These are phyloP conservation scores for Sinhomidia bicolor DNA, from an alignment of 2,888 invertebrate genomes.

Conservation along the genomic window DNA sequence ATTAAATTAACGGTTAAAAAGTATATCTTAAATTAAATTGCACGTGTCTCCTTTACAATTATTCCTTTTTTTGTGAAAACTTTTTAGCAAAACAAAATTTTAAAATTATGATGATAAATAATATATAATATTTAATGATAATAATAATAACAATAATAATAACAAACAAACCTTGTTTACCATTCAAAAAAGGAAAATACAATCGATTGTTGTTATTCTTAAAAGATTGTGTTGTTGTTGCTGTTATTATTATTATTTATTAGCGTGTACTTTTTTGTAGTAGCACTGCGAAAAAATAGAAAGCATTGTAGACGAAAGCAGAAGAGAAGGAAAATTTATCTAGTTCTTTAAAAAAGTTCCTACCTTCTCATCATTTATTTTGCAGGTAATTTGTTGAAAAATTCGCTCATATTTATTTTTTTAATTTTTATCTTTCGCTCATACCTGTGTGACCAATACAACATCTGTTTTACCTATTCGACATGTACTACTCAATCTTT, in stretches of 20 bases:
- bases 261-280: not conserved
- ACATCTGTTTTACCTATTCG: too few species aligned
- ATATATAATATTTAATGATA: not conserved
- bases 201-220: constrained; percentile 38
- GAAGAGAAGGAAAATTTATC: too few species aligned
- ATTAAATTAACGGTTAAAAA: not conserved
- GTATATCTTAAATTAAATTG: not conserved
- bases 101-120: not conserved
- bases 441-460: too few species aligned
- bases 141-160: constrained; percentile 41
- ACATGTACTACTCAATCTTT: too few species aligned
- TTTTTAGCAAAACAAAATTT: not conserved
- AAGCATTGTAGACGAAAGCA: not conserved
- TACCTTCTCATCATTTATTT: not conserved
- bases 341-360: too few species aligned
- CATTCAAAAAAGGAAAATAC: constrained; percentile 36
- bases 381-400: too few species aligned
- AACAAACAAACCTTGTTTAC: constrained; percentile 24
- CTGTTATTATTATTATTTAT: constrained; percentile 37
- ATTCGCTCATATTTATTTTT: too few species aligned
- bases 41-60: not conserved
- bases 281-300: not conserved
- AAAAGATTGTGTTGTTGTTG: constrained; percentile 39
- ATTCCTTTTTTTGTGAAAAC: not conserved
- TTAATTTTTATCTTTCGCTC: too few species aligned